phyloP scores from a whole-genome alignment of 2,888 invertebrate genomes.

The Dromius quadrimaculatus region DNA sequence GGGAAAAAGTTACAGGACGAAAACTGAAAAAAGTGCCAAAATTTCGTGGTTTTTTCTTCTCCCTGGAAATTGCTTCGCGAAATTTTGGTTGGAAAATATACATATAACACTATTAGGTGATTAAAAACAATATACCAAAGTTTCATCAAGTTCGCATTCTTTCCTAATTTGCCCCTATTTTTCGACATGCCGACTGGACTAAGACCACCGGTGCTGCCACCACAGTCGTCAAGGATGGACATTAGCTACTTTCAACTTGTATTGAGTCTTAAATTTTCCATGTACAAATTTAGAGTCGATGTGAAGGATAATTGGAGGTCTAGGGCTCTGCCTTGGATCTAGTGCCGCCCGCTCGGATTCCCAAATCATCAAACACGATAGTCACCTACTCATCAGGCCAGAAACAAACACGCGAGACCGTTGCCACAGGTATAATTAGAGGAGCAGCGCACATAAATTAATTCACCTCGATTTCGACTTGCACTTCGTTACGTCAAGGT shows the following conservation, averaged over 20 bases:
- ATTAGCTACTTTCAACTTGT: constrained; percentile 91
- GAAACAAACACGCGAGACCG: constrained; percentile 93
- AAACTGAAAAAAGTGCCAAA: too few relatives aligned
- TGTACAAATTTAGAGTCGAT: constrained; percentile 89
- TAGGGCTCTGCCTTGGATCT: constrained; percentile 82
- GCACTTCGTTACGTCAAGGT: constrained; percentile 91
- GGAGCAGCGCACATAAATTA: constrained; percentile 96
- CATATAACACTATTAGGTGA: too few relatives aligned
- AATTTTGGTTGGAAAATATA: too few relatives aligned
- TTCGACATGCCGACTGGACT: constrained; percentile 87
- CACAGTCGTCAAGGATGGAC: constrained; percentile 93
- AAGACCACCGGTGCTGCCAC: constrained; percentile 87
- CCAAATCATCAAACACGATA: constrained; percentile 91
- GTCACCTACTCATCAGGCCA: constrained; percentile 91
- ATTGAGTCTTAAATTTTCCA: constrained; percentile 96
- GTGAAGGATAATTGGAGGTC: constrained; percentile 88
- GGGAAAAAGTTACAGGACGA: too few relatives aligned
- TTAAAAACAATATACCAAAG: too few relatives aligned
- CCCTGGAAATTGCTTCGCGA: too few relatives aligned
- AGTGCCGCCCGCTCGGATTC: constrained; percentile 84
- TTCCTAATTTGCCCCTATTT: too few relatives aligned
- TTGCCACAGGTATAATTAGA: constrained; percentile 96
- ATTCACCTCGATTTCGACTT: constrained; percentile 88
- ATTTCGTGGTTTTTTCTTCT: too few relatives aligned
- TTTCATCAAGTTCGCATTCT: too few relatives aligned